Base-by-base conservation (phyloP, 1,140 invertebrate species). In the Idris sp. region DNA sequence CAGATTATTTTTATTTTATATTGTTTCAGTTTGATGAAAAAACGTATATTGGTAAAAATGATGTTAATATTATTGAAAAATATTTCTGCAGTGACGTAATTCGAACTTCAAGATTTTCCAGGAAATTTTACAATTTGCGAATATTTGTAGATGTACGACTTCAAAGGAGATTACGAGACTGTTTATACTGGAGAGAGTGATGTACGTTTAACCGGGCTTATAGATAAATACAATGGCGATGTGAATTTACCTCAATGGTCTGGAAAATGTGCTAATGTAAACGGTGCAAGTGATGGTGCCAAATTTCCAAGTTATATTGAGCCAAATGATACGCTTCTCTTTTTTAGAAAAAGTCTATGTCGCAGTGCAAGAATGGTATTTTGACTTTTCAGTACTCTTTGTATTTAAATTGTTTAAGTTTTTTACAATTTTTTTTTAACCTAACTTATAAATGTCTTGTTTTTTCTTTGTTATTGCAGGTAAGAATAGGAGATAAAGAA, bases 311-410 rank as follows among this genome's bases (percentile, higher is more conserved):
- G 93, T 53, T 90, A 90, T 13, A 89, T 96, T 0, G 67, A 89
- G 16, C 89, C 88, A 8, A 91, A 94, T 48, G 91, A 95, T 1
- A 90, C 89, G 0, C 78, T 95, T 0, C 81, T 92, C 30, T 95
- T 96, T 82, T 96, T 91, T 84, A 89, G 94, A 53, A 95, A 95
- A 83, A 94, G 93, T 77, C 89, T 96, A 59, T 96, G 95, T 79
- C 88, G 95, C 35, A 90, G 92, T 14, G 91, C 93, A 9, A 86
- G 87, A 35, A 87, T 95, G 89, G 93, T 94, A 83, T 90, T 89
- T 87, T n/a, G n/a, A n/a, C n/a, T n/a, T n/a, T n/a, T n/a, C n/a
- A n/a, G n/a, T n/a, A n/a, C n/a, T n/a, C n/a, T n/a, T n/a, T n/a
- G n/a, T n/a, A n/a, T n/a, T n/a, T n/a, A n/a, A n/a, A n/a, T n/a